Percentiles rank a stretch among this genome's conserved stretches.
Evolutionary conservation across 2,797 vertebrate species (phyloP).

Genomic region (Notamacropus eugenii): DNA sequence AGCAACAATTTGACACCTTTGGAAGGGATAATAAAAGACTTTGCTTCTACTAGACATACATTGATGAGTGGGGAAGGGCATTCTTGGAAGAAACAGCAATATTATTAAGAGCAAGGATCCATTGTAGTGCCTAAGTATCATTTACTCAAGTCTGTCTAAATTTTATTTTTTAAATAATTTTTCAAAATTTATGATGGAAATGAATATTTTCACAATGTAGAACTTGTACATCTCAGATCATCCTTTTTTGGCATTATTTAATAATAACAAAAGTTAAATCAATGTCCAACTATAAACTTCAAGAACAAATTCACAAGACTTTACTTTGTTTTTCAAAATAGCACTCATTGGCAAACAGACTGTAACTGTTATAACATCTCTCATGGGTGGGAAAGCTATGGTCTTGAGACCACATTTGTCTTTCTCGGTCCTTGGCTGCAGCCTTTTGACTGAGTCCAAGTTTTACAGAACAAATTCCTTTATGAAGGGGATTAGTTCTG

Average conservation of each 20-base stretch:
- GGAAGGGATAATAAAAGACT: neutral
- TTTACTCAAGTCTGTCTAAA: neutral
- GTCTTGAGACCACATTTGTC: too few relatives aligned
- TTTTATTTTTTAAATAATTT: neutral
- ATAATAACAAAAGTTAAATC: constrained; percentile 30
- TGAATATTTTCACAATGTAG: neutral
- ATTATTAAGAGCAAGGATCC: neutral
- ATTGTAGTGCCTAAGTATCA: neutral
- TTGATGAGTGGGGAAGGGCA: neutral
- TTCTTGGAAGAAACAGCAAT: neutral
- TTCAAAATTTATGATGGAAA: neutral
- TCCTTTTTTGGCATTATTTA: neutral
- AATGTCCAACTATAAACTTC: neutral
- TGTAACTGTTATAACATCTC: neutral
- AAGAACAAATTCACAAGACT: neutral
- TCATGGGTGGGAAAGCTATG: too few relatives aligned
- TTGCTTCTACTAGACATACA: neutral
- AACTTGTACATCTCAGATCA: neutral
- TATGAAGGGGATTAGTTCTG: too few relatives aligned
- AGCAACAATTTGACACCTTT: neutral
- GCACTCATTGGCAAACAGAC: neutral
- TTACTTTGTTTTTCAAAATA: neutral
- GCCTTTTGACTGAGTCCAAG: too few relatives aligned
- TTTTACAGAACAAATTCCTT: too few relatives aligned
- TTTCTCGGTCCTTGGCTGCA: too few relatives aligned